phyloP scores from a whole-genome alignment of 2,888 invertebrate species.

The Ectemnius lituratus region DNA sequence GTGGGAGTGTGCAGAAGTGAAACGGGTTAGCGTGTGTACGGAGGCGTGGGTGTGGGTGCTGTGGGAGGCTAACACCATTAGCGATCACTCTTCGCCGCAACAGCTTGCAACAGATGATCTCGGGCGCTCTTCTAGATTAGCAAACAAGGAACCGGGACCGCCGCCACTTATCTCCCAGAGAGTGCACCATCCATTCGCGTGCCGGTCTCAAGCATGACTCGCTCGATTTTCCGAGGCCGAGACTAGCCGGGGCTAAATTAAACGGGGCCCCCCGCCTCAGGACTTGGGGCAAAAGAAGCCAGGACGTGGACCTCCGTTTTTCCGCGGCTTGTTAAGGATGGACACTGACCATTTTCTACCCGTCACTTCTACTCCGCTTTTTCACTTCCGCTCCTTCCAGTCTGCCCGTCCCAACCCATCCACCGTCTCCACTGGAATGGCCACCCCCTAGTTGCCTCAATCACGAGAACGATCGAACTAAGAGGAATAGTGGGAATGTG shows the following conservation, averaged over 20 bases:
- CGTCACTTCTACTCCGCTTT: constrained; percentile 28
- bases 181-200: constrained; percentile 68
- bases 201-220: constrained; percentile 56
- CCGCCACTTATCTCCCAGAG: constrained; percentile 69
- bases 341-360: constrained; percentile 47
- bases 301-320: constrained; percentile 48
- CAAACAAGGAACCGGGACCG: constrained; percentile 66
- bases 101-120: constrained; percentile 71
- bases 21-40: constrained; percentile 16
- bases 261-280: constrained; percentile 36
- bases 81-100: constrained; percentile 69
- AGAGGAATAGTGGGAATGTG: too few species aligned
- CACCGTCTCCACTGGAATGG: too few species aligned
- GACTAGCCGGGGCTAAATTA: constrained; percentile 51
- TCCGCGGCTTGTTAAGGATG: constrained; percentile 48
- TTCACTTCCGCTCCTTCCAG: background rate
- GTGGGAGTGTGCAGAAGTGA: constrained; percentile 14
- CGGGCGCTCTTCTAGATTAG: constrained; percentile 67
- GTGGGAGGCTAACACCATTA: constrained; percentile 67
- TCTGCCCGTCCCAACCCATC: too few species aligned
- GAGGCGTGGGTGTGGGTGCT: constrained; percentile 25
- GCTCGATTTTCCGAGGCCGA: constrained; percentile 56
- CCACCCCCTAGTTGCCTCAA: background rate
- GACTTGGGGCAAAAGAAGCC: constrained; percentile 46
- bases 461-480: background rate